phyloP scores from a whole-genome alignment of 2,888 invertebrate species.

The Acanthosepion lycidas region DNA sequence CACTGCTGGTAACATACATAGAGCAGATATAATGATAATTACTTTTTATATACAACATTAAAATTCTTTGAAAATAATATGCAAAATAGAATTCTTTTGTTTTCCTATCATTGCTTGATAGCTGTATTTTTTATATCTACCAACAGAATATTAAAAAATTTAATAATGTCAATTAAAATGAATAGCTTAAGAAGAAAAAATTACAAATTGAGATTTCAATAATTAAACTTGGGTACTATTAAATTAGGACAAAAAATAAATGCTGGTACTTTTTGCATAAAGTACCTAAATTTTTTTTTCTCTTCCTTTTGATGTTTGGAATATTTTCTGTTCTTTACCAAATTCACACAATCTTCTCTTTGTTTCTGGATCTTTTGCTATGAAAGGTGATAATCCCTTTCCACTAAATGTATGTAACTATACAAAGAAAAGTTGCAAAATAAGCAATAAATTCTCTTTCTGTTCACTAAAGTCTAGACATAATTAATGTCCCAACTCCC shows the following conservation, averaged over 20 bases:
- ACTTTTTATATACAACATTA: too few relatives aligned
- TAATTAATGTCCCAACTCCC: conserved; percentile 15
- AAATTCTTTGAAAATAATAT: too few relatives aligned
- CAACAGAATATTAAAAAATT: too few relatives aligned
- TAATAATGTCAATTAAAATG: too few relatives aligned
- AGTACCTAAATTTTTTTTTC: background rate
- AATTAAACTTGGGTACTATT: background rate
- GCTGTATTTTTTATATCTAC: too few relatives aligned
- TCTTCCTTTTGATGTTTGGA: background rate
- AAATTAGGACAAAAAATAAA: background rate
- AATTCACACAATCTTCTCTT: background rate
- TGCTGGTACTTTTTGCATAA: background rate
- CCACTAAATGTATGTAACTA: background rate
- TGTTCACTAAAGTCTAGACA: conserved; percentile 6
- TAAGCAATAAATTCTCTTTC: conserved; percentile 33
- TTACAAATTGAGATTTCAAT: background rate
- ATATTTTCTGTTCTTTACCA: background rate
- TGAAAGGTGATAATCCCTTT: conserved; percentile 4
- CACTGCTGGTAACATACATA: too few relatives aligned
- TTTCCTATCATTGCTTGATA: too few relatives aligned
- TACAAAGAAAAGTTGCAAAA: background rate
- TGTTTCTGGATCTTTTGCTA: background rate
- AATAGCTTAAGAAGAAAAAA: too few relatives aligned
- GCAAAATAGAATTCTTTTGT: too few relatives aligned
- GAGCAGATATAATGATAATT: too few relatives aligned